Evolutionary conservation across 2,888 invertebrate species (phyloP).

Genomic region (Autographa pulchrina): DNA sequence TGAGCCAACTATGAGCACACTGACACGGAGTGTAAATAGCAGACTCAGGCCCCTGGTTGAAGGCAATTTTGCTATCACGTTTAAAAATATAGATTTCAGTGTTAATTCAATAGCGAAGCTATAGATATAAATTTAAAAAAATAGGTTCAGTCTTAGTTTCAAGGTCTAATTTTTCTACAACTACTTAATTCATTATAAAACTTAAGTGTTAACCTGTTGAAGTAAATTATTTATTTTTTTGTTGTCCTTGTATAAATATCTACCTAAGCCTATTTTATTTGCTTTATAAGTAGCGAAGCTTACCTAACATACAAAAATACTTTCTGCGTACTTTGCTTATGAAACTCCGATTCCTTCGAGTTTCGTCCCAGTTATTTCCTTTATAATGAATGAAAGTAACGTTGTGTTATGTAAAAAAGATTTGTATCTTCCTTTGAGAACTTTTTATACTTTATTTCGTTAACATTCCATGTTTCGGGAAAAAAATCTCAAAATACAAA

Average conservation of each 20-base stretch:
- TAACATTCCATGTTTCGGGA: constrained; percentile 34
- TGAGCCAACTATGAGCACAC: no score
- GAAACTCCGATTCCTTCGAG: constrained; percentile 22
- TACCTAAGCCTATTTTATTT: neutral
- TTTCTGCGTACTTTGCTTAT: constrained; percentile 3
- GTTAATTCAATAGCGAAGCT: no score
- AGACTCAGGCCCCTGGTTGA: no score
- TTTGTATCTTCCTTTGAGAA: constrained; percentile 45
- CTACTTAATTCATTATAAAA: no score
- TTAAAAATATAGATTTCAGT: neutral
- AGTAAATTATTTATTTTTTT: neutral
- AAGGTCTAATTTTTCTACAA: no score
- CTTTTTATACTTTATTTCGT: constrained; percentile 44
- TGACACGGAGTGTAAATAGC: no score
- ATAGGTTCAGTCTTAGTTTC: no score
- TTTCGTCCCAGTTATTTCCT: constrained; percentile 27
- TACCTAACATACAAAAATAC: constrained; percentile 19
- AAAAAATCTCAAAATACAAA: constrained; percentile 13
- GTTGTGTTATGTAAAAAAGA: constrained; percentile 44
- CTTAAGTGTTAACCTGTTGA: neutral
- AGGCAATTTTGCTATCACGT: neutral
- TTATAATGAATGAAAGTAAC: constrained; percentile 40
- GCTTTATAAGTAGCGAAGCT: constrained; percentile 7
- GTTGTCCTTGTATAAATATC: no score
- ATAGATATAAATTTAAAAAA: no score